Evolutionary conservation across 2,888 invertebrate genomes (phyloP).

Genomic region (Syrista parreyssii): DNA sequence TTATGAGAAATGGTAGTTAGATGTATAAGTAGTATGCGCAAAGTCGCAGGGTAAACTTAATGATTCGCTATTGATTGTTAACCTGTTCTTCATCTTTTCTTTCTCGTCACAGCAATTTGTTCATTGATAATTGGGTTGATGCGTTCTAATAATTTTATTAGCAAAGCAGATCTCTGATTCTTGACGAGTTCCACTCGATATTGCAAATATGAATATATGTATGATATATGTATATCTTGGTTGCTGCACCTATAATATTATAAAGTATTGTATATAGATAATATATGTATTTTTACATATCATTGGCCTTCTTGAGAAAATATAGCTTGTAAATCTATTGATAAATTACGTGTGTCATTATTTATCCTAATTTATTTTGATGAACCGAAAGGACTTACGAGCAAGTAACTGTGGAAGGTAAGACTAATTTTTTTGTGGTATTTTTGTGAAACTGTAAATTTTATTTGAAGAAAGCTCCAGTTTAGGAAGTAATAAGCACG

Average conservation of each 20-base stretch:
- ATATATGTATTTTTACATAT: slow-evolving; percentile 66
- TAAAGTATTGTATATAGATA: slow-evolving; percentile 64
- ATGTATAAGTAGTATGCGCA: not conserved
- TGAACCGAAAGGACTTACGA: not conserved
- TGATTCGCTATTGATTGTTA: not conserved
- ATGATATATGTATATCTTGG: slow-evolving; percentile 65
- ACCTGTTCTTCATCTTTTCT: not conserved
- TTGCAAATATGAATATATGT: slow-evolving; percentile 56
- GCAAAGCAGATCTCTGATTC: not conserved
- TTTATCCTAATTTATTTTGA: slow-evolving; percentile 15
- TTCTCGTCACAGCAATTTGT: not conserved
- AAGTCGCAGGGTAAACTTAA: not conserved
- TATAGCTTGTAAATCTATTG: slow-evolving; percentile 56
- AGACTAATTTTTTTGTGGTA: not conserved
- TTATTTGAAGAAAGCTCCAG: slow-evolving; percentile 5
- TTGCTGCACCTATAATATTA: slow-evolving; percentile 61
- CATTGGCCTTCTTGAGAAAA: slow-evolving; percentile 62
- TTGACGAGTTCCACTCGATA: not conserved
- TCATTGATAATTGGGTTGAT: not conserved
- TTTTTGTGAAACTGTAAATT: not conserved
- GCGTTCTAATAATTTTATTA: not conserved
- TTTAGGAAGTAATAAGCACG: slow-evolving; percentile 8
- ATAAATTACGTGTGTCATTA: slow-evolving; percentile 38
- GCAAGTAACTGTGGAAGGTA: not conserved
- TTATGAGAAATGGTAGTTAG: not conserved